Conservation (phyloP, 2,888 invertebrate species). For the Monopis laevigella region DNA sequence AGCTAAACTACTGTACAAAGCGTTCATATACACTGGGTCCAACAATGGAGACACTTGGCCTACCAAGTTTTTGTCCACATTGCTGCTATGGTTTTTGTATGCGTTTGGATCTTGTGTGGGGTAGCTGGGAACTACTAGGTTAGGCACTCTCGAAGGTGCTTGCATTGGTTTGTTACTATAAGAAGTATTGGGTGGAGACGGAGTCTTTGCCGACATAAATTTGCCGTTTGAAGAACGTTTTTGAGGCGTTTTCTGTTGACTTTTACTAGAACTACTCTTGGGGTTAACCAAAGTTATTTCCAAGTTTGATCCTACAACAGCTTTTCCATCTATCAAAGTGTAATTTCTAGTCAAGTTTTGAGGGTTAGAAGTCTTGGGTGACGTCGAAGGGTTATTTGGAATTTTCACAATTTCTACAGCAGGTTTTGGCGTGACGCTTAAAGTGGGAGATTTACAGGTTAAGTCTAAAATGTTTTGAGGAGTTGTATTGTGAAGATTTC, state of each 20-base stretch:
- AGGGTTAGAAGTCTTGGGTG: conserved; percentile 39
- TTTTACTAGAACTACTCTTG: conserved; percentile 33
- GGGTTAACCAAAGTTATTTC: conserved; percentile 76
- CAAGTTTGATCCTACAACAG: conserved; percentile 70
- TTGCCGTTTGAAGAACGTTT: conserved; percentile 66
- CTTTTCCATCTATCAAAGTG: conserved; percentile 46
- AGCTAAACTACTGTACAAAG: conserved; percentile 42
- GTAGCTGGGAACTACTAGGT: conserved; percentile 45
- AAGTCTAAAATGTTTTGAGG: conserved; percentile 71
- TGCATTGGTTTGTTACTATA: conserved; percentile 23
- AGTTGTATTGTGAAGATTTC: conserved; percentile 25
- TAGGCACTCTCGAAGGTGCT: conserved; percentile 18
- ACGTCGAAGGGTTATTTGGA: conserved; percentile 37
- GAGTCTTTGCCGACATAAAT: conserved; percentile 57
- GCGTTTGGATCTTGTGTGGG: conserved; percentile 41
- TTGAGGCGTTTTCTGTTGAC: conserved; percentile 43
- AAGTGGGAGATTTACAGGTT: conserved; percentile 58
- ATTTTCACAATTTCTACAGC: conserved; percentile 70
- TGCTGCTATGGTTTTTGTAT: conserved; percentile 35
- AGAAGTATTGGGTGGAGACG: conserved; percentile 42
- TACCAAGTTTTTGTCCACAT: conserved; percentile 24
- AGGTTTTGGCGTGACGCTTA: conserved; percentile 28
- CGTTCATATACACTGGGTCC: conserved; percentile 49
- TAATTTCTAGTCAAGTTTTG: conserved; percentile 59
- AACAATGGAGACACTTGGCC: conserved; percentile 31